Conservation (phyloP, 2,888 invertebrate genomes). For the Dicyrtomina minuta region DNA sequence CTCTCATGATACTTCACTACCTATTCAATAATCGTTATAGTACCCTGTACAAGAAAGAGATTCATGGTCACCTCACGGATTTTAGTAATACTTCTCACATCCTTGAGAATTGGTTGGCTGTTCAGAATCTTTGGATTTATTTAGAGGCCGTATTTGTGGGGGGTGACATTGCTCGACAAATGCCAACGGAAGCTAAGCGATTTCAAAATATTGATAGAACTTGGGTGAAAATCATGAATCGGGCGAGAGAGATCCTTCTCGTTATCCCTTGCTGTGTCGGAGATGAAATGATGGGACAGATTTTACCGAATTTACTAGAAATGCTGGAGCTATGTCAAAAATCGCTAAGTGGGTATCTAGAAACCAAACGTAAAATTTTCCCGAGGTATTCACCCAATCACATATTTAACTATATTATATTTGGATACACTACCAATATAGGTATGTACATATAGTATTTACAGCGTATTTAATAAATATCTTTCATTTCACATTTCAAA, state of each 20-base stretch:
- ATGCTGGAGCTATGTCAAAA: slow-evolving; percentile 89
- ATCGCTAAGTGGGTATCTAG: slow-evolving; percentile 73
- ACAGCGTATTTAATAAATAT: no score
- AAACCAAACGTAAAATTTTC: slow-evolving; percentile 42
- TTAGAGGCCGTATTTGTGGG: slow-evolving; percentile 89
- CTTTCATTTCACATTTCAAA: no score
- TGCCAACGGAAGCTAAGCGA: slow-evolving; percentile 78
- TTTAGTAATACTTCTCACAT: slow-evolving; percentile 78
- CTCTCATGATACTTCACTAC: slow-evolving; percentile 82
- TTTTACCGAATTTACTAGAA: slow-evolving; percentile 76
- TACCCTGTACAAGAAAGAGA: slow-evolving; percentile 79
- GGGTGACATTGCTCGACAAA: slow-evolving; percentile 83
- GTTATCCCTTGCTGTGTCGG: slow-evolving; percentile 81
- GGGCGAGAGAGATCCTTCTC: slow-evolving; percentile 77
- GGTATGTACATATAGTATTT: no score
- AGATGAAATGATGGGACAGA: slow-evolving; percentile 75
- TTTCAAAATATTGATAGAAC: slow-evolving; percentile 75
- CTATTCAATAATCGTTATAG: slow-evolving; percentile 83
- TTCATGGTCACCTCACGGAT: slow-evolving; percentile 77
- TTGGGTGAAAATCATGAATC: slow-evolving; percentile 82
- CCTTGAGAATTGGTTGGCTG: slow-evolving; percentile 79
- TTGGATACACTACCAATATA: no score
- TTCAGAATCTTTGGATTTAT: slow-evolving; percentile 87
- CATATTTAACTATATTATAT: no score
- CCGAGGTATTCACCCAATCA: slow-evolving; percentile 53